These are phyloP conservation scores for Glandiceps talaboti DNA, from an alignment of 53 echinoderm and acorn worm genomes.

Conservation along the genomic window DNA sequence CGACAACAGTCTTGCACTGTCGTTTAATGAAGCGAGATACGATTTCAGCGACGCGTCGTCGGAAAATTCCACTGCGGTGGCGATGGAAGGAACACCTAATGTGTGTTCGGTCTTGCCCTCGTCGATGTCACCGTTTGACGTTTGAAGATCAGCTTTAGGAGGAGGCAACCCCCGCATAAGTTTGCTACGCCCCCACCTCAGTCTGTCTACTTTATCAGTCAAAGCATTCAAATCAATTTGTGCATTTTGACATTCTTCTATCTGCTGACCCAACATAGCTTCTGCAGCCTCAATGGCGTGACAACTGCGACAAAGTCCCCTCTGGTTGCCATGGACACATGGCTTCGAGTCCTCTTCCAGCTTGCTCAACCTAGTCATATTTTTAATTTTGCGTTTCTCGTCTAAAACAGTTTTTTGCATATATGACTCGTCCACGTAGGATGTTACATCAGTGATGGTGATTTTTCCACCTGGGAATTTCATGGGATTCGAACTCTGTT, in stretches of 20 bases:
- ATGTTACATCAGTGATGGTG: background rate
- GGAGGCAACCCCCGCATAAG: background rate
- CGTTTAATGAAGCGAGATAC: background rate
- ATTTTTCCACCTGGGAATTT: background rate
- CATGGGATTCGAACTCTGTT: background rate
- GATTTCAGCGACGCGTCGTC: background rate
- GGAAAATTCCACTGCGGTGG: background rate
- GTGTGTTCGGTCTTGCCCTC: background rate
- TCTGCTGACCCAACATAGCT: background rate
- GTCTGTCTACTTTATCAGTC: background rate
- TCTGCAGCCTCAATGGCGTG: background rate
- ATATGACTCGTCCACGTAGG: background rate
- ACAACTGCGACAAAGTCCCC: background rate
- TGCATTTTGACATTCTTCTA: background rate
- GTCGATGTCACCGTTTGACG: background rate
- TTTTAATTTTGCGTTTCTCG: background rate
- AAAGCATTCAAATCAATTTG: background rate
- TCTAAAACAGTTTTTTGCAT: background rate
- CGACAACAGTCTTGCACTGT: background rate
- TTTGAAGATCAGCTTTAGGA: background rate
- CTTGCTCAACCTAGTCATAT: background rate
- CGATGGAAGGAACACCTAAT: background rate
- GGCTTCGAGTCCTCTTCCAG: background rate
- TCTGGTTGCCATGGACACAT: background rate
- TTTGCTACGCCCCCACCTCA: background rate